Percentiles rank a stretch among this genome's conserved stretches.
These are phyloP conservation scores for Vidua chalybeata DNA, from an alignment of 2,113 vertebrate genomes.

Conservation along the genomic window DNA sequence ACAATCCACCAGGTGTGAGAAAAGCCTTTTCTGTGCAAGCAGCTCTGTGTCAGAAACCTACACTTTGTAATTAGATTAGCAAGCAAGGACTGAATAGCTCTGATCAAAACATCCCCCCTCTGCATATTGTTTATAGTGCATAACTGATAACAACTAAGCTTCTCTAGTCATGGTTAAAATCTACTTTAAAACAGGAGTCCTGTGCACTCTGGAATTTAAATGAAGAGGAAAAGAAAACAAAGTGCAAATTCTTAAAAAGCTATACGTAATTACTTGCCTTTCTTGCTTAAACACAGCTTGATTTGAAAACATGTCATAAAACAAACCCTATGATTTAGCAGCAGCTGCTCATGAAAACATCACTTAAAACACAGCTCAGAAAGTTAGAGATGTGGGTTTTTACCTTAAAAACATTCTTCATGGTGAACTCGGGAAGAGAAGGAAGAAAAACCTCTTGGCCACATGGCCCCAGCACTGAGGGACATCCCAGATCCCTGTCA, in stretches of 20 bases:
- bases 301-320: neutral
- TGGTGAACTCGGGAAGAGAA: neutral
- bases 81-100: slow-evolving; percentile 24
- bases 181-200: slow-evolving; percentile 15
- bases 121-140: neutral
- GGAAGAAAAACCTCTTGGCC: neutral
- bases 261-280: neutral
- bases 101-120: neutral
- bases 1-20: slow-evolving; percentile 88
- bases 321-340: neutral
- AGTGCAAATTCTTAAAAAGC: slow-evolving; percentile 15
- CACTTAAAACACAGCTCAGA: neutral
- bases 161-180: slow-evolving; percentile 52
- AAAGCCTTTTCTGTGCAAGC: slow-evolving; percentile 69
- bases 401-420: neutral
- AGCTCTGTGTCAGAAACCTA: slow-evolving; percentile 71
- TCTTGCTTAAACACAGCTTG: neutral
- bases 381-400: neutral
- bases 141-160: slow-evolving; percentile 51
- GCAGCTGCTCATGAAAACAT: neutral
- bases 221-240: slow-evolving; percentile 44
- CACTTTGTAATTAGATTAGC: slow-evolving; percentile 84
- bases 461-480: neutral
- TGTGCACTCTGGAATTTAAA: slow-evolving; percentile 37
- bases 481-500: neutral